Evolutionary conservation across 2,888 invertebrate species (phyloP), one percentile per base, ranked within the genome.

Genomic region (Megaustenia siamemsis): DNA sequence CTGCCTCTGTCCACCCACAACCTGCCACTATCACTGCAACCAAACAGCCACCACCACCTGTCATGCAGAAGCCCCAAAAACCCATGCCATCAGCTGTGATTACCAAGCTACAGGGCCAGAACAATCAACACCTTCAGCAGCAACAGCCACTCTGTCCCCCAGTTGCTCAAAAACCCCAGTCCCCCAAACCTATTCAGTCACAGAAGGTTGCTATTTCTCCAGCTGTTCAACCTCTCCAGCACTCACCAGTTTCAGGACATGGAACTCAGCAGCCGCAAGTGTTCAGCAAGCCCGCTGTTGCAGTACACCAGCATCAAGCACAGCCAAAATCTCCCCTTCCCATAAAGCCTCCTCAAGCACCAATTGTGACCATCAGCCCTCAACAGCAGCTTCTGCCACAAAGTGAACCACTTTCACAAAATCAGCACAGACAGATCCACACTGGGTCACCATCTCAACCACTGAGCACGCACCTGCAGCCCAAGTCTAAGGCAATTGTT

Each of bases 21-120:
- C 80, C 84, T 43, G 12, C 49, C 18, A 66, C 82, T 45, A 60
- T 80, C 53, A 75, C 40, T 73, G 69, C 82, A 71, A 49, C 75
- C 66, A 71, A 86, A 82, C 18, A 86, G 86, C 60, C 86, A 86
- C 68, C 83, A 40, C 86, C 88, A 63, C 71, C 87, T 56, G 66
- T 81, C 40, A 83, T 84, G 32, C 86, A 80, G 63, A 86, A 87
- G 60, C 84, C 83, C 56, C 86, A 76, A 63, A 78, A 75, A 12
- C 76, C 71, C 49, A 85, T 86, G 80, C 83, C 87, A n/a, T 79
- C 82, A 73, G 75, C 85, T 53, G 86, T 85, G 43, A 81, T 83
- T 21, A 86, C 69, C 15, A 84, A 56, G 76, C 78, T 73, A 60
- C 82, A 66, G 68, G 63, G 32, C 10, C 82, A 75, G 53, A 32